Percentiles rank a stretch among this genome's conserved stretches.
Conservation (phyloP, 2,797 vertebrate species). For the Discoglossus pictus region DNA sequence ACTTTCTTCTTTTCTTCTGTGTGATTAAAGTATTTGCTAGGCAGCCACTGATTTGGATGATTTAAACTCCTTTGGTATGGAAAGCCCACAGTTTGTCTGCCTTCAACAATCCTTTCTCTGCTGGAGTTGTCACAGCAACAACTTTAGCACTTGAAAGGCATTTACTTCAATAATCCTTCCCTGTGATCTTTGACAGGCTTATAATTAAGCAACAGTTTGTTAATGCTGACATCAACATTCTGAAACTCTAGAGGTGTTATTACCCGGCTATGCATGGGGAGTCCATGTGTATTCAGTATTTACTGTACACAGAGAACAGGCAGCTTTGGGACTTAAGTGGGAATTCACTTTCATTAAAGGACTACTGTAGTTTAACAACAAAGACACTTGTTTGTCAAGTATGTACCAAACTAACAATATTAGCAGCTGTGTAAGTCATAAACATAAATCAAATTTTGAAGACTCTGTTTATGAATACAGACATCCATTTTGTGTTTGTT, state of each 20-base stretch:
- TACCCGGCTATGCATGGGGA: constrained; percentile 63
- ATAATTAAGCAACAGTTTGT: constrained; percentile 75
- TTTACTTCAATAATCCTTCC: constrained; percentile 73
- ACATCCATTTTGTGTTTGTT: too few relatives aligned
- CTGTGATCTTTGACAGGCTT: constrained; percentile 75
- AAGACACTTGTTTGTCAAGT: too few relatives aligned
- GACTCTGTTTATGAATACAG: too few relatives aligned
- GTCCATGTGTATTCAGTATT: constrained; percentile 43
- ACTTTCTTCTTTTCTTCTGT: constrained; percentile 23
- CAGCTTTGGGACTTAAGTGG: neutral
- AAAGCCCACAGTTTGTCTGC: constrained; percentile 57
- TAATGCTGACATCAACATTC: constrained; percentile 71
- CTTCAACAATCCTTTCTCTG: constrained; percentile 51
- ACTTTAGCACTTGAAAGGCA: constrained; percentile 71
- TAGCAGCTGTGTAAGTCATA: too few relatives aligned
- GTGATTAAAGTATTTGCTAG: constrained; percentile 51
- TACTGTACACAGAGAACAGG: constrained; percentile 52
- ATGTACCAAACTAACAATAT: too few relatives aligned
- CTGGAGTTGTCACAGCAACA: constrained; percentile 71
- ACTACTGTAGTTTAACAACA: too few relatives aligned
- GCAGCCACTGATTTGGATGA: constrained; percentile 48
- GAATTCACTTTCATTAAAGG: too few relatives aligned
- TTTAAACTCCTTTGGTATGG: constrained; percentile 58
- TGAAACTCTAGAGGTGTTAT: constrained; percentile 64
- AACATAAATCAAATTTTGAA: too few relatives aligned